Conservation (phyloP, 53 echinoderm and acorn worm genomes). For the Pentamera pediparva region DNA sequence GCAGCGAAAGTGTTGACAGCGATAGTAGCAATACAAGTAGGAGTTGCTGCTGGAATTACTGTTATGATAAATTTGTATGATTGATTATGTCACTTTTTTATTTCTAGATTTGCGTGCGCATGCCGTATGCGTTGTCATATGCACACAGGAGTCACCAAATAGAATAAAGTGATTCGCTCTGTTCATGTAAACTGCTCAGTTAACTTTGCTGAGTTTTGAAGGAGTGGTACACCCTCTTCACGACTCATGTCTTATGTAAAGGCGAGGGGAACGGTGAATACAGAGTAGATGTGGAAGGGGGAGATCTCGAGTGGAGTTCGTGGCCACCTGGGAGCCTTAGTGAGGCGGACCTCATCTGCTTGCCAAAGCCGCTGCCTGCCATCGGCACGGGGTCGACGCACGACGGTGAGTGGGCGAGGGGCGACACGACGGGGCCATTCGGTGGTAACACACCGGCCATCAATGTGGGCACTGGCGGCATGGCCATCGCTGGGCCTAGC, state of each 20-base stretch:
- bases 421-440: slow-evolving; percentile 3
- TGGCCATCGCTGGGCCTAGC: slow-evolving; percentile 57
- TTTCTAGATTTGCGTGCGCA: too few relatives aligned
- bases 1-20: too few relatives aligned
- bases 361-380: slow-evolving; percentile 2
- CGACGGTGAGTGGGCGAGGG: slow-evolving; percentile 7
- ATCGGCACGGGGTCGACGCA: not conserved
- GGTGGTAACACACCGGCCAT: slow-evolving; percentile 52
- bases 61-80: too few relatives aligned
- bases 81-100: too few relatives aligned
- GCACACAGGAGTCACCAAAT: too few relatives aligned
- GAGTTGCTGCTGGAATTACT: too few relatives aligned
- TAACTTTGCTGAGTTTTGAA: too few relatives aligned
- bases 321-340: not conserved
- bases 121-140: too few relatives aligned
- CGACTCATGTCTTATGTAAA: slow-evolving; percentile 5
- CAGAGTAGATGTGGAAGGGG: not conserved
- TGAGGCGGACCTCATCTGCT: not conserved
- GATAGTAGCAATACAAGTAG: too few relatives aligned
- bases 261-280: slow-evolving; percentile 2
- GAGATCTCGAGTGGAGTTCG: not conserved
- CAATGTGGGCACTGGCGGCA: slow-evolving; percentile 43
- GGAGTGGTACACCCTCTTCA: too few relatives aligned
- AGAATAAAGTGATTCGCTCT: too few relatives aligned
- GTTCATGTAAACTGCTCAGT: too few relatives aligned